Evolutionary conservation across 2,888 invertebrate genomes (phyloP).

Genomic region (Archips crataeganus): DNA sequence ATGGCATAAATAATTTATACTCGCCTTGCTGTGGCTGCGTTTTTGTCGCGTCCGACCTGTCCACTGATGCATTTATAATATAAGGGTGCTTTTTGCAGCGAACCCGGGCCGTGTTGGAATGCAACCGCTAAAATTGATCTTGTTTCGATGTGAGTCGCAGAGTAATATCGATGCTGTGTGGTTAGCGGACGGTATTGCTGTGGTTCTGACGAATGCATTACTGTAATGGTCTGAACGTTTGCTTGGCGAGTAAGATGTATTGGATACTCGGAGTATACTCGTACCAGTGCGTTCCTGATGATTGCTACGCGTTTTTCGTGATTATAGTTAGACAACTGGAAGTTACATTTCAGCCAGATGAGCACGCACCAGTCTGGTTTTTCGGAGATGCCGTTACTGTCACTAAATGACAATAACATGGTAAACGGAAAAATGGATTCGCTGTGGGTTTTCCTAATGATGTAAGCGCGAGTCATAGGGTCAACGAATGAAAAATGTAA

Average conservation of each 20-base stretch:
- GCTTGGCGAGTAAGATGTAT: constrained; percentile 4
- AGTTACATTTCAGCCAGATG: not conserved
- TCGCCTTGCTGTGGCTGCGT: constrained; percentile 74
- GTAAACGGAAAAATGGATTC: not conserved
- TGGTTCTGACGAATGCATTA: constrained; percentile 38
- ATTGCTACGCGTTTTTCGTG: not conserved
- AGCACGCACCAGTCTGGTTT: not conserved
- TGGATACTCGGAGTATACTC: not conserved
- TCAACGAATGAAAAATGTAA: constrained; percentile 3
- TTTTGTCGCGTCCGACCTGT: constrained; percentile 83
- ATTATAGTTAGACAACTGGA: not conserved
- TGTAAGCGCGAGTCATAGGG: constrained; percentile 19
- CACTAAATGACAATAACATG: not conserved
- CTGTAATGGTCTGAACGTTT: constrained; percentile 29
- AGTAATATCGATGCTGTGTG: constrained; percentile 57
- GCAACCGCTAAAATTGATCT: constrained; percentile 86
- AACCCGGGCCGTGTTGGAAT: constrained; percentile 77
- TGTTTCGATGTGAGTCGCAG: constrained; percentile 82
- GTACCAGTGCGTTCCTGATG: not conserved
- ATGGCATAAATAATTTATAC: constrained; percentile 86
- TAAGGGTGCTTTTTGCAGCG: constrained; percentile 84
- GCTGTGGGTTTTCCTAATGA: constrained; percentile 29
- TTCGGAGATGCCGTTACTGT: not conserved
- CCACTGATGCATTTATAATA: constrained; percentile 86
- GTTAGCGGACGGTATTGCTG: constrained; percentile 24